Base-by-base conservation (phyloP, 2,888 invertebrate genomes). In the Leucophora obtusa region DNA sequence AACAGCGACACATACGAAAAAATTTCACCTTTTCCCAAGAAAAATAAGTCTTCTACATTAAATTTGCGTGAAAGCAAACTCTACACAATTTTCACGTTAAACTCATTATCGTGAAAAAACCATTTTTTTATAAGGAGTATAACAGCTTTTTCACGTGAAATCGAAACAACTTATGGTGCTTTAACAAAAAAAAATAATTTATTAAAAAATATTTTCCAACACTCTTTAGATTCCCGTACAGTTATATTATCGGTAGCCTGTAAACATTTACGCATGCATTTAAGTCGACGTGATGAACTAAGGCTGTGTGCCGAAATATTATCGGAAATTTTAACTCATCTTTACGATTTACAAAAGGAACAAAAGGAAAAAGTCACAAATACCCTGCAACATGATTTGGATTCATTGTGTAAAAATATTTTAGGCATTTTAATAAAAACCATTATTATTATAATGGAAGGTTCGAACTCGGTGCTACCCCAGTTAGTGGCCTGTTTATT, bases 351-450 rank as follows among this genome's bases (percentile, higher is more conserved):
- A 54, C 89, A 89, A 78, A 91, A 90, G 85, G 91, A 91, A 78
- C 91, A 92, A 70, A 92, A 92, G 65, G 91, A 92, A 0, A 92
- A 92, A 66, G 89, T 90, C 9, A 91, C 71, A 78, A 91, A 82
- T 89, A 92, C 85, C 85, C 90, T 83, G 89, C 93, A 95, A 83
- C 94, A 96, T 54, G 96, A 97, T 86, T 93, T 97, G 2, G 96
- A 97, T 85, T 95, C 95, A 0, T 90, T 97, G 5, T 95, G 96
- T 87, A 91, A 96, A 79, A 94, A 95, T 77, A 93, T 96, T 6
- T 90, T 97, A 75, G 96, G 96, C 85, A 96, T 96, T 77, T 91
- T 97, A 6, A 95, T 97, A 58, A 96, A 97, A 87, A 96, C 96
- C 0, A 95, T 96, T 6, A 91, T 96, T 82, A 94, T 95, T 83